These are phyloP conservation scores for Orientallactaga sibirica DNA, from an alignment of 2,797 vertebrate genomes.

Conservation along the genomic window DNA sequence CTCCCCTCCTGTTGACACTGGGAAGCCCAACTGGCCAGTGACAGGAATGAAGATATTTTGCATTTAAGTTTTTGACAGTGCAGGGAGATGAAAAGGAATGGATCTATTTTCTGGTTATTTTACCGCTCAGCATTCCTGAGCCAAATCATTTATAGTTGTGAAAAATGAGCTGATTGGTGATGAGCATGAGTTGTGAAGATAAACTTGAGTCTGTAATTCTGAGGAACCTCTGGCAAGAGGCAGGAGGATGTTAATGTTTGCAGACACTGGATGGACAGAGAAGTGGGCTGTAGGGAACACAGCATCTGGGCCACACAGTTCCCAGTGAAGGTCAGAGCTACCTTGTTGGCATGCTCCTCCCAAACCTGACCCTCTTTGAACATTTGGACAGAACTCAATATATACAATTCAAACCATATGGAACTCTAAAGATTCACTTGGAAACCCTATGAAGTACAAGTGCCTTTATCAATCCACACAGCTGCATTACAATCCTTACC, in stretches of 20 bases:
- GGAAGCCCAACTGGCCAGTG: slow-evolving; percentile 7
- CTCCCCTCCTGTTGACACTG: background rate
- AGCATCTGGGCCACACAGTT: background rate
- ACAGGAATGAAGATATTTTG: slow-evolving; percentile 50
- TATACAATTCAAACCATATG: background rate
- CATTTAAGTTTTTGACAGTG: slow-evolving; percentile 40
- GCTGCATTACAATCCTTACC: background rate
- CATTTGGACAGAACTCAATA: background rate
- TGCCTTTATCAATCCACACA: background rate
- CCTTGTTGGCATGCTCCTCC: background rate
- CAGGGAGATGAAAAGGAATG: slow-evolving; percentile 45
- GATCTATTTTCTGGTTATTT: slow-evolving; percentile 58
- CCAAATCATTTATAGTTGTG: slow-evolving; percentile 41
- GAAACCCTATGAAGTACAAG: background rate
- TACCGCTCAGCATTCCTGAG: slow-evolving; percentile 44
- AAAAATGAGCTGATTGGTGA: slow-evolving; percentile 69
- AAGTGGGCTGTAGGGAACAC: background rate
- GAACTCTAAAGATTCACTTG: slow-evolving; percentile 23
- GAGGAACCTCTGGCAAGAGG: background rate
- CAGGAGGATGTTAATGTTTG: slow-evolving; percentile 19
- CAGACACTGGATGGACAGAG: background rate
- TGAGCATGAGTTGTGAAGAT: slow-evolving; percentile 54
- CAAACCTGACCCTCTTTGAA: background rate
- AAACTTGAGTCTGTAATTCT: slow-evolving; percentile 23
- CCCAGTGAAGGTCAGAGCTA: background rate